These are phyloP conservation scores for Anguilla japonica DNA, from an alignment of 2,113 vertebrate species.

Conservation along the genomic window DNA sequence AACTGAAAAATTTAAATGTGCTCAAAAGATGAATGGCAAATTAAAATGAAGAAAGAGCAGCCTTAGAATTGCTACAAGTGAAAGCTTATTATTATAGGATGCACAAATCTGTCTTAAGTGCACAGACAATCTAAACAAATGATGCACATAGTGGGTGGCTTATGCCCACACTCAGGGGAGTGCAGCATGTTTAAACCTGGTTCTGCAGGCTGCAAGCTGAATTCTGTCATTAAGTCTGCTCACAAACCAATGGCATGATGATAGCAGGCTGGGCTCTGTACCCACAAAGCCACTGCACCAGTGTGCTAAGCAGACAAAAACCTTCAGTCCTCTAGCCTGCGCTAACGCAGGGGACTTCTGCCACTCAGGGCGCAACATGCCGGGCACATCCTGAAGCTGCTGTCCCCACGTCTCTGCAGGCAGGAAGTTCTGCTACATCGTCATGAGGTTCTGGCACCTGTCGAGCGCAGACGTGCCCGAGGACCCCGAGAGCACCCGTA, in stretches of 20 bases:
- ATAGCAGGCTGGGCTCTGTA: background rate
- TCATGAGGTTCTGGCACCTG: slow-evolving; percentile 57
- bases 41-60: background rate
- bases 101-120: background rate
- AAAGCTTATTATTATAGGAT: background rate
- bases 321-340: background rate
- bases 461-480: slow-evolving; percentile 50
- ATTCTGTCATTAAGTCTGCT: too few relatives aligned
- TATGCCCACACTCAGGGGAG: too few relatives aligned
- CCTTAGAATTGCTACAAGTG: background rate
- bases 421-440: slow-evolving; percentile 49
- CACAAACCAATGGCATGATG: background rate
- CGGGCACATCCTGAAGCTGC: background rate
- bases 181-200: too few relatives aligned
- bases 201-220: too few relatives aligned
- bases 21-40: background rate
- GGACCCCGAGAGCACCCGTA: slow-evolving; percentile 49
- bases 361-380: background rate
- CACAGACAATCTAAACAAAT: too few relatives aligned
- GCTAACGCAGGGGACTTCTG: background rate
- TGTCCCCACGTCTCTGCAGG: slow-evolving; percentile 33
- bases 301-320: background rate
- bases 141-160: too few relatives aligned
- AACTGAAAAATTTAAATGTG: background rate
- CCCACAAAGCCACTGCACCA: background rate